Evolutionary conservation across 2,797 vertebrate species (phyloP).

Genomic region (Dendrocincla fuliginosa): DNA sequence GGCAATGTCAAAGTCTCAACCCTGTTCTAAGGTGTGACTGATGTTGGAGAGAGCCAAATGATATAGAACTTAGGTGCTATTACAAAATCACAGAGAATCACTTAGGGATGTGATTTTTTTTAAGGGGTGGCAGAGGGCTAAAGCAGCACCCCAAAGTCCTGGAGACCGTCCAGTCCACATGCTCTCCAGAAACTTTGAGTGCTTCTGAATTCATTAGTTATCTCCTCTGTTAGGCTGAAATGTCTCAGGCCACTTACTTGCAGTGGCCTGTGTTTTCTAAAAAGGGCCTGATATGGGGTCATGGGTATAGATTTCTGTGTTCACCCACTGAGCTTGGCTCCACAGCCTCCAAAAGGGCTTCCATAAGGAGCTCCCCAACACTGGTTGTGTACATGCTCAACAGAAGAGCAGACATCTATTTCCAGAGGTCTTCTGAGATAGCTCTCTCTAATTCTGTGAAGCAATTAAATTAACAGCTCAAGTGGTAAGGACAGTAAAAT

Average conservation of each 20-base stretch:
- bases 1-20: not conserved
- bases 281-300: not conserved
- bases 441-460: not conserved
- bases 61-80: not conserved
- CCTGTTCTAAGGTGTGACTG: not conserved
- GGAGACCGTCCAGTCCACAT: not conserved
- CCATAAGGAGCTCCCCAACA: not conserved
- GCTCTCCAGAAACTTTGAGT: not conserved
- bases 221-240: not conserved
- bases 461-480: slow-evolving; percentile 11
- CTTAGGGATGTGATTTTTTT: not conserved
- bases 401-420: not conserved
- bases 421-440: not conserved
- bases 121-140: not conserved
- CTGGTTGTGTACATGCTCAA: not conserved
- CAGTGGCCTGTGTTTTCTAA: not conserved
- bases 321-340: not conserved
- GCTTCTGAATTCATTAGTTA: not conserved
- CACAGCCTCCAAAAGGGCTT: not conserved
- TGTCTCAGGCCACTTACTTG: not conserved
- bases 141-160: not conserved
- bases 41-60: not conserved
- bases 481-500: not conserved
- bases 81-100: not conserved
- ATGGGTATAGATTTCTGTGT: not conserved